phyloP scores from a whole-genome alignment of 2,888 invertebrate genomes.

The Drosophila infuscata region DNA sequence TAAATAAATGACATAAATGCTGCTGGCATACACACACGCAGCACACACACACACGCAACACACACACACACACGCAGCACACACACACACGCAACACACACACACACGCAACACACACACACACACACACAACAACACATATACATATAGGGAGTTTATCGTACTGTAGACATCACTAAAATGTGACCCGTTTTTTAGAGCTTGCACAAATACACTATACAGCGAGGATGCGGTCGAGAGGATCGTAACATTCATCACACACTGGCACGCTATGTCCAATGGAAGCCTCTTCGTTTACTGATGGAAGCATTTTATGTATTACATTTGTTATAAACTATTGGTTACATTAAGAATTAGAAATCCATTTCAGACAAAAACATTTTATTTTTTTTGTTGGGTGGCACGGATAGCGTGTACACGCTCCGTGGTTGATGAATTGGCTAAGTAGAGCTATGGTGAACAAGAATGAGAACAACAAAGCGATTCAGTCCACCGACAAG shows the following conservation, averaged over 20 bases:
- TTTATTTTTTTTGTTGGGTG: background rate
- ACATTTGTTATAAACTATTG: no score
- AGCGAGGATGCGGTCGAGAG: background rate
- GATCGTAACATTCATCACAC: background rate
- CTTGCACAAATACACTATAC: background rate
- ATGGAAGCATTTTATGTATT: no score
- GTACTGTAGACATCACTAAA: background rate
- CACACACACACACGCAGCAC: no score
- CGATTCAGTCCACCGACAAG: background rate
- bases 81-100: no score
- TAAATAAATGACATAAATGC: background rate
- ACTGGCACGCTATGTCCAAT: background rate
- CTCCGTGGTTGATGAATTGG: background rate
- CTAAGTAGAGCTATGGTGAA: conserved; percentile 4
- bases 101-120: no score
- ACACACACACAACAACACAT: no score
- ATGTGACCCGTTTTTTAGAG: background rate
- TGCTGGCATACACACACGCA: no score
- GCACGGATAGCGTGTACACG: background rate
- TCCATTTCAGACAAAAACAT: background rate
- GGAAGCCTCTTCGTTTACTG: background rate
- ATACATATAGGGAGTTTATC: background rate
- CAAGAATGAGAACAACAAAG: background rate
- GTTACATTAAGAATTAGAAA: no score
- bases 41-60: background rate